Base-by-base conservation (phyloP, 2,888 invertebrate species). In the Morpho deidamia region DNA sequence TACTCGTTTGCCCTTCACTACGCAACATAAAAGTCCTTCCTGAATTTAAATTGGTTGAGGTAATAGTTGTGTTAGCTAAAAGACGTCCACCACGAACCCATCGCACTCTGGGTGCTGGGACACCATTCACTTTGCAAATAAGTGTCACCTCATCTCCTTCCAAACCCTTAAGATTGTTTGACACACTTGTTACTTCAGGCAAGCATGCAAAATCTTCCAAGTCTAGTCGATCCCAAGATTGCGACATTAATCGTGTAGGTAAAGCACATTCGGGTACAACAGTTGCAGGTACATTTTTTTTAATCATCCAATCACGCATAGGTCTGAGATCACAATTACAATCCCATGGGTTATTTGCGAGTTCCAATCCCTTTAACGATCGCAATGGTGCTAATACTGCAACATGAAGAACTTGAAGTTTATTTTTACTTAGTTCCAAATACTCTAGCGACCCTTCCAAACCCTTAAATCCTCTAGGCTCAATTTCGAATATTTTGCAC, bases 281-380 rank as follows among this genome's bases (percentile, higher is more conserved):
- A 3, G 89, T 93, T 53, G 93, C 93, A 7, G 95, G 95, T 37
- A 96, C 93, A 72, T 96, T 96, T 70, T 92, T 92, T 55, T 91
- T 90, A 58, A 94, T 79, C 94, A 96, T 94, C 96, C 95, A 96
- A 67, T 94, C 93, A 14, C 95, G 86, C 59, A 96, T 76, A 0
- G 95, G 94, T 51, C 95, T 88, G 56, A 96, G 75, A 32, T 91
- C 91, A 74, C 96, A 96, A 41, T 95, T 93, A 76, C 96, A 96
- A 75, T 95, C 94, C 95, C 96, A 96, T 0, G 94, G 94, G 78
- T 96, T 96, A 56, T 91, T 92, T n/a, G 94, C 92, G 61, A 96
- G 78, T 68, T 95, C 95, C 58, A 96, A 81, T 10, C 94, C 95
- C 70, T 95, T 94, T 49, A 96, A 79, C 60, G 92, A 93, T 61